Percentiles rank a stretch among this genome's conserved stretches.
Evolutionary conservation across 2,888 invertebrate species (phyloP).

Genomic region (Dynastes tityus): DNA sequence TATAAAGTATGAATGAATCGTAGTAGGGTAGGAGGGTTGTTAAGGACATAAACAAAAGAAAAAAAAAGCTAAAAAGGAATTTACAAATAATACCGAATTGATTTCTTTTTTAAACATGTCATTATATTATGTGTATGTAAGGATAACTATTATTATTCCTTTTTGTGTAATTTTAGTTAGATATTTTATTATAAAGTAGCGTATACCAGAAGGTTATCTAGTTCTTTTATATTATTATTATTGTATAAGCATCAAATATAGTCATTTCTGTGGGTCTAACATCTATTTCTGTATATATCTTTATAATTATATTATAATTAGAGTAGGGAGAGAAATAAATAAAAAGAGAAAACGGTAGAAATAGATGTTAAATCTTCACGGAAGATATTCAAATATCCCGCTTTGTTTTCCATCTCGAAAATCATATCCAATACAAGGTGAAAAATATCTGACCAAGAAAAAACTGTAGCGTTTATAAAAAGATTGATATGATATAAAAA

Average conservation of each 20-base stretch:
- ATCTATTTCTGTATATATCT: slow-evolving; percentile 6
- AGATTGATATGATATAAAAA: slow-evolving; percentile 54
- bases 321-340: slow-evolving; percentile 9
- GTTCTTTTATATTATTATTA: slow-evolving; percentile 9
- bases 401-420: slow-evolving; percentile 11
- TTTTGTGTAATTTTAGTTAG: slow-evolving; percentile 14
- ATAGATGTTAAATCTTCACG: slow-evolving; percentile 29
- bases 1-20: slow-evolving; percentile 40
- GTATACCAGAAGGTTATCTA: slow-evolving; percentile 12
- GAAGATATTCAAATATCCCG: slow-evolving; percentile 2
- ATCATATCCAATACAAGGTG: slow-evolving; percentile 39
- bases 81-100: slow-evolving; percentile 23
- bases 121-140: slow-evolving; percentile 4
- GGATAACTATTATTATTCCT: background rate
- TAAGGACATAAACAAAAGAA: slow-evolving; percentile 26
- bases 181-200: background rate
- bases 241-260: background rate
- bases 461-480: slow-evolving; percentile 62
- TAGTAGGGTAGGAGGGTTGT: slow-evolving; percentile 37
- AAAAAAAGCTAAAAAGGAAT: slow-evolving; percentile 5
- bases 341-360: background rate
- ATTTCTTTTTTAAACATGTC: slow-evolving; percentile 6
- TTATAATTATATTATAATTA: slow-evolving; percentile 22
- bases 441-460: slow-evolving; percentile 61
- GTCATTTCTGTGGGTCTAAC: slow-evolving; percentile 9